Evolutionary conservation across 2,888 invertebrate genomes (phyloP).

Genomic region (Coleophora flavipennella): DNA sequence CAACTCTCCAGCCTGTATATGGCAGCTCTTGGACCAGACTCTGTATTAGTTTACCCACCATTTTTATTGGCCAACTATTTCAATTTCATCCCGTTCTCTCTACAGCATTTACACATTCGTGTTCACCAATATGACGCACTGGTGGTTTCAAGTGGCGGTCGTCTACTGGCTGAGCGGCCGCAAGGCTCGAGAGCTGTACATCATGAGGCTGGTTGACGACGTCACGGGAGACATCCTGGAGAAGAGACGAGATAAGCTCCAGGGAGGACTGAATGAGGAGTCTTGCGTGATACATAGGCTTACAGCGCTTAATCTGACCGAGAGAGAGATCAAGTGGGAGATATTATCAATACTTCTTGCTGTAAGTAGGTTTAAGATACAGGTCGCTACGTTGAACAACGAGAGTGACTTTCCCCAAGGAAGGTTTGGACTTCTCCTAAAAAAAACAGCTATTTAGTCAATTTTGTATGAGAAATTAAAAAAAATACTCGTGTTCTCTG

Average conservation of each 20-base stretch:
- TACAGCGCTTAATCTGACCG: conserved; percentile 31
- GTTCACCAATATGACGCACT: conserved; percentile 34
- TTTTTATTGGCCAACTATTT: too few species aligned
- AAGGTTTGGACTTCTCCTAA: too few species aligned
- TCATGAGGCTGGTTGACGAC: conserved; percentile 17
- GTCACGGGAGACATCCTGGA: conserved; percentile 32
- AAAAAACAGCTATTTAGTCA: too few species aligned
- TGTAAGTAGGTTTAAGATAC: conserved; percentile 28
- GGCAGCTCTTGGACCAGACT: too few species aligned
- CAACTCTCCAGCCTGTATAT: too few species aligned
- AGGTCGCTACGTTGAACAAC: too few species aligned
- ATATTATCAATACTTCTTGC: conserved; percentile 48
- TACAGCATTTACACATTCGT: too few species aligned
- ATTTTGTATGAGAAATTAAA: too few species aligned
- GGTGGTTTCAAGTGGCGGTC: conserved; percentile 49
- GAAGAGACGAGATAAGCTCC: conserved; percentile 28
- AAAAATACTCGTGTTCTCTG: too few species aligned
- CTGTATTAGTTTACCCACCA: too few species aligned
- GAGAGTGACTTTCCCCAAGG: too few species aligned
- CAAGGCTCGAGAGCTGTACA: conserved; percentile 21
- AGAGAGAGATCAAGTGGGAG: conserved; percentile 36
- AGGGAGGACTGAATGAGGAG: conserved; percentile 14
- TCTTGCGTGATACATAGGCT: conserved; percentile 45
- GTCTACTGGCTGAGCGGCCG: conserved; percentile 35
- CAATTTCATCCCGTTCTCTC: too few species aligned